Evolutionary conservation across 2,797 vertebrate genomes (phyloP).

Genomic region (Bovichtus variegatus): DNA sequence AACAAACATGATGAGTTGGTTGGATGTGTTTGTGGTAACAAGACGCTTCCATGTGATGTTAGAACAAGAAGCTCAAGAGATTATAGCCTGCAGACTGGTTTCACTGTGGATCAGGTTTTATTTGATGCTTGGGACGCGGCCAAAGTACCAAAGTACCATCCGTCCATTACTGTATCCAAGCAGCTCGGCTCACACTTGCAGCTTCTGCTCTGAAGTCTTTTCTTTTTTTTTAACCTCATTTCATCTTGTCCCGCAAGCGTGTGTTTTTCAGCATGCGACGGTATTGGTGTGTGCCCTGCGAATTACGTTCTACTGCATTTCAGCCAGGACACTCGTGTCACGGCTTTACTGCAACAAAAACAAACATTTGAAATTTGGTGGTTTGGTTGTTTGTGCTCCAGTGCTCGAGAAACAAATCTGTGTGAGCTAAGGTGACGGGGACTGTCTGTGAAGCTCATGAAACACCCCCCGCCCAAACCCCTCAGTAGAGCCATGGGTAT

Average conservation of each 20-base stretch:
- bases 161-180: too few species aligned
- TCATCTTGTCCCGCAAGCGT: not conserved
- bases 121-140: too few species aligned
- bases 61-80: too few species aligned
- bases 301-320: constrained; percentile 1
- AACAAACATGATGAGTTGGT: too few species aligned
- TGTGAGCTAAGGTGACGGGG: constrained; percentile 26
- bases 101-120: too few species aligned
- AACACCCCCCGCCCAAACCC: too few species aligned
- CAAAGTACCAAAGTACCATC: too few species aligned
- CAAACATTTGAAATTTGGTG: constrained; percentile 44
- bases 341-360: constrained; percentile 13
- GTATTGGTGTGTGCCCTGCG: not conserved
- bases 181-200: too few species aligned
- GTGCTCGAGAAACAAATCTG: constrained; percentile 38
- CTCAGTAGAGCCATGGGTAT: constrained; percentile 31
- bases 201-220: not conserved
- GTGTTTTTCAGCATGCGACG: not conserved
- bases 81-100: too few species aligned
- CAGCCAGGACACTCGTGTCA: not conserved
- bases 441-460: not conserved
- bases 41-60: too few species aligned
- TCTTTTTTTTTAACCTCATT: not conserved
- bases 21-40: too few species aligned
- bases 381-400: constrained; percentile 38